Conservation (phyloP, 2,888 invertebrate species). For the Idaea aversata region DNA sequence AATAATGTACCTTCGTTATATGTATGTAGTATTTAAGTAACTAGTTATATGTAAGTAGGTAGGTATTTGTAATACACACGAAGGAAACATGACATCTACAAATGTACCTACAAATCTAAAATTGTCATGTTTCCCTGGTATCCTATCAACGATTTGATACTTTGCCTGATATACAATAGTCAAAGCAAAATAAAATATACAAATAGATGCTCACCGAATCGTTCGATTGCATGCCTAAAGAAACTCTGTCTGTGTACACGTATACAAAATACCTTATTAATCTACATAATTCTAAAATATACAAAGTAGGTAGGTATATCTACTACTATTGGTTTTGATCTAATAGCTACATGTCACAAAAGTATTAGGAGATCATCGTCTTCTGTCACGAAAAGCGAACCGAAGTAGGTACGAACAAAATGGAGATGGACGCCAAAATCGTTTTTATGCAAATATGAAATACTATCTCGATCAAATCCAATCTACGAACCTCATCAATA, state of each 20-base stretch:
- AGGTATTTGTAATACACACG: not conserved
- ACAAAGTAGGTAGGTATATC: slow-evolving; percentile 27
- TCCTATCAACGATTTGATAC: not conserved
- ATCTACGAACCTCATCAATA: slow-evolving; percentile 63
- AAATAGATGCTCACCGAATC: not conserved
- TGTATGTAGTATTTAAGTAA: no score
- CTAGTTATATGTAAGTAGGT: no score
- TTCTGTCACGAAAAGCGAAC: slow-evolving; percentile 34
- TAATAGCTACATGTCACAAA: slow-evolving; percentile 8
- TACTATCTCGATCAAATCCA: slow-evolving; percentile 46
- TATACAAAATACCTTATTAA: not conserved
- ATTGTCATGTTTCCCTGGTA: not conserved
- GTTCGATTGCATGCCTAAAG: slow-evolving; percentile 1
- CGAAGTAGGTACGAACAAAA: slow-evolving; percentile 18
- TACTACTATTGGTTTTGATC: slow-evolving; percentile 27
- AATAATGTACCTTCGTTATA: no score
- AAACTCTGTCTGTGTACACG: not conserved
- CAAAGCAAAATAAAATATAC: not conserved
- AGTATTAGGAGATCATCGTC: slow-evolving; percentile 13
- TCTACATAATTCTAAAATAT: slow-evolving; percentile 3
- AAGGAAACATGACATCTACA: not conserved
- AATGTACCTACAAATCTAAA: not conserved
- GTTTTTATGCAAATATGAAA: slow-evolving; percentile 48
- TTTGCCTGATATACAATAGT: slow-evolving; percentile 14
- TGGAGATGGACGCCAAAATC: slow-evolving; percentile 38